These are phyloP conservation scores for Zaprionus taronus DNA, from an alignment of 1,140 invertebrate species.

Conservation along the genomic window DNA sequence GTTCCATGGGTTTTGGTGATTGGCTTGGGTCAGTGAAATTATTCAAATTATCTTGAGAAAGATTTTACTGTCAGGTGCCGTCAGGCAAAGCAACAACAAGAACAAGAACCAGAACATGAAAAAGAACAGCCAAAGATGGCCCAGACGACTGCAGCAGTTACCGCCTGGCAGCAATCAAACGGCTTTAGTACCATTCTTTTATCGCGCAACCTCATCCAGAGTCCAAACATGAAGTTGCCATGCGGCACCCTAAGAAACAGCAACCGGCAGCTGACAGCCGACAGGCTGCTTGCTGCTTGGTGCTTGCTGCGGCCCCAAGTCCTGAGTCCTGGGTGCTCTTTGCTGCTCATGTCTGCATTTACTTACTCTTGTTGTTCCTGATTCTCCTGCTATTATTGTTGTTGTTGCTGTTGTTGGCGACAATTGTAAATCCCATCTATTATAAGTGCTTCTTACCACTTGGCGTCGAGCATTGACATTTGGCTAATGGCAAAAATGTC, in stretches of 20 bases:
- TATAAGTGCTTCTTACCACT: conserved; percentile 79
- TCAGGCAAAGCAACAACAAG: conserved; percentile 39
- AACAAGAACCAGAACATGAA: conserved; percentile 9
- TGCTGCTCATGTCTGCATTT: conserved; percentile 14
- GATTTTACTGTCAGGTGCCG: conserved; percentile 69
- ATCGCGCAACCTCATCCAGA: conserved; percentile 59
- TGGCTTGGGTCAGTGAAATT: conserved; percentile 78
- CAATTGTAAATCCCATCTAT: conserved; percentile 74
- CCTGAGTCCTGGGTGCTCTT: neutral
- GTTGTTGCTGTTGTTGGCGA: conserved; percentile 49
- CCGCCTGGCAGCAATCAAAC: conserved; percentile 61
- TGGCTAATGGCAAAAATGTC: conserved; percentile 82
- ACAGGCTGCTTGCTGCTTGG: conserved; percentile 32
- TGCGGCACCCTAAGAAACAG: conserved; percentile 25
- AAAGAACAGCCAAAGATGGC: neutral
- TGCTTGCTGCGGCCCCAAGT: conserved; percentile 7
- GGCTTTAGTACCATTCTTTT: conserved; percentile 75
- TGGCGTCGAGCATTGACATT: conserved; percentile 77
- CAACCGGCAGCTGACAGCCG: conserved; percentile 61
- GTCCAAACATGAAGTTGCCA: conserved; percentile 32
- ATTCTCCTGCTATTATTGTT: conserved; percentile 33
- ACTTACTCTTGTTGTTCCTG: conserved; percentile 30
- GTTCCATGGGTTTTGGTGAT: conserved; percentile 45
- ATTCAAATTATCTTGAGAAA: conserved; percentile 76
- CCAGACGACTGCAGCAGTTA: conserved; percentile 30